These are phyloP conservation scores for Drosophila punjabiensis DNA, from an alignment of 1,140 invertebrate species.

Conservation along the genomic window DNA sequence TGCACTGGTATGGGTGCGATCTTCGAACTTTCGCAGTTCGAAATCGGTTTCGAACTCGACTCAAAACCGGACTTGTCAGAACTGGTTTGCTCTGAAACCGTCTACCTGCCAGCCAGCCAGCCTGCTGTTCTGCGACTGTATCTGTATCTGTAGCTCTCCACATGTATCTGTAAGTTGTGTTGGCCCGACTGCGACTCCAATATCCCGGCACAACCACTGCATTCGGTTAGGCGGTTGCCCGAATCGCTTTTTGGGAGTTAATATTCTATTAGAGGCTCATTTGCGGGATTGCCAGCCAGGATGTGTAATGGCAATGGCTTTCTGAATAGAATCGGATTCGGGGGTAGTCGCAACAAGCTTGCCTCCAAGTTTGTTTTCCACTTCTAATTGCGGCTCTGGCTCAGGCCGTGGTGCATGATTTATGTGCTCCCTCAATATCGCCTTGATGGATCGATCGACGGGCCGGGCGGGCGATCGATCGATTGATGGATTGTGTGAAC, in stretches of 20 bases:
- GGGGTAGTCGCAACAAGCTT: slow-evolving; percentile 39
- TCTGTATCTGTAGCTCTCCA: slow-evolving; percentile 23
- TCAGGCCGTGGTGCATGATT: slow-evolving; percentile 52
- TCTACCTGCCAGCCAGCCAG: slow-evolving; percentile 69
- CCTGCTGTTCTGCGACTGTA: slow-evolving; percentile 30
- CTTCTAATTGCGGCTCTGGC: slow-evolving; percentile 62
- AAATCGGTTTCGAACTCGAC: slow-evolving; percentile 55
- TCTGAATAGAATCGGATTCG: slow-evolving; percentile 34
- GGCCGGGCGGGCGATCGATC: slow-evolving; percentile 59
- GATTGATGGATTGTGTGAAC: slow-evolving; percentile 81
- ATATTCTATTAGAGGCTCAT: slow-evolving; percentile 85
- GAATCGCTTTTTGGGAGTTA: slow-evolving; percentile 77
- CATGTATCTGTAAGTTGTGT: slow-evolving; percentile 11
- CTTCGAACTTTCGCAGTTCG: slow-evolving; percentile 73
- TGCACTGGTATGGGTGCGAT: slow-evolving; percentile 70
- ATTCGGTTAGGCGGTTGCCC: slow-evolving; percentile 52
- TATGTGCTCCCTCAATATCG: slow-evolving; percentile 66
- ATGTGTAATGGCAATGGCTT: slow-evolving; percentile 52
- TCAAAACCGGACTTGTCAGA: slow-evolving; percentile 67
- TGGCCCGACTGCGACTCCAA: slow-evolving; percentile 36
- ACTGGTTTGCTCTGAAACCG: slow-evolving; percentile 44
- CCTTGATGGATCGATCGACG: slow-evolving; percentile 70
- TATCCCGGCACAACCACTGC: slow-evolving; percentile 47
- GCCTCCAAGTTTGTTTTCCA: slow-evolving; percentile 52
- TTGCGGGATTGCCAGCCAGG: slow-evolving; percentile 83